phyloP scores from a whole-genome alignment of 2,888 invertebrate species.

The Hanleya hanleyi region DNA sequence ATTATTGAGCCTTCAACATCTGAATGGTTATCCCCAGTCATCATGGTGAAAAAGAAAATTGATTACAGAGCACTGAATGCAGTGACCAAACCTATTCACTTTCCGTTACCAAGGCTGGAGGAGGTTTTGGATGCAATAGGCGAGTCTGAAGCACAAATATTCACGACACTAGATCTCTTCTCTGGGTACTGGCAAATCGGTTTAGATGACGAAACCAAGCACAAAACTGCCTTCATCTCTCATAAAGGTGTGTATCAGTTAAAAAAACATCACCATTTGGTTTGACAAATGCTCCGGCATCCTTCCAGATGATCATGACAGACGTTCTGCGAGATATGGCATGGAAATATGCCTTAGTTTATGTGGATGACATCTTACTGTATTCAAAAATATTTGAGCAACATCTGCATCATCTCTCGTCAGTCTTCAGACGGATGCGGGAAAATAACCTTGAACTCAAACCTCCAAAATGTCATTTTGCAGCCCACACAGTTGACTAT shows the following conservation, averaged over 20 bases:
- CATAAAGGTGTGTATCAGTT: constrained; percentile 1
- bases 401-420: constrained; percentile 12
- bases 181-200: constrained; percentile 10
- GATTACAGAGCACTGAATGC: background rate
- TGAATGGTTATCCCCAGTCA: background rate
- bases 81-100: background rate
- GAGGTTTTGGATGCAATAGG: background rate
- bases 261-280: constrained; percentile 10
- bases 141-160: background rate
- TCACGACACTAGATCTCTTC: background rate
- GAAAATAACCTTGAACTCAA: constrained; percentile 9
- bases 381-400: constrained; percentile 12
- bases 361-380: constrained; percentile 22
- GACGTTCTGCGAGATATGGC: constrained; percentile 7
- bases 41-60: background rate
- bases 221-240: constrained; percentile 9
- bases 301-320: constrained; percentile 7
- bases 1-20: background rate
- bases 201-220: constrained; percentile 3
- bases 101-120: background rate
- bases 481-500: background rate
- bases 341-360: constrained; percentile 21
- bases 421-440: background rate
- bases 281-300: background rate
- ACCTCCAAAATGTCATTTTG: constrained; percentile 13